phyloP scores from a whole-genome alignment of 64 coral and sea anemone species.

The Astreopora myriophthalma region DNA sequence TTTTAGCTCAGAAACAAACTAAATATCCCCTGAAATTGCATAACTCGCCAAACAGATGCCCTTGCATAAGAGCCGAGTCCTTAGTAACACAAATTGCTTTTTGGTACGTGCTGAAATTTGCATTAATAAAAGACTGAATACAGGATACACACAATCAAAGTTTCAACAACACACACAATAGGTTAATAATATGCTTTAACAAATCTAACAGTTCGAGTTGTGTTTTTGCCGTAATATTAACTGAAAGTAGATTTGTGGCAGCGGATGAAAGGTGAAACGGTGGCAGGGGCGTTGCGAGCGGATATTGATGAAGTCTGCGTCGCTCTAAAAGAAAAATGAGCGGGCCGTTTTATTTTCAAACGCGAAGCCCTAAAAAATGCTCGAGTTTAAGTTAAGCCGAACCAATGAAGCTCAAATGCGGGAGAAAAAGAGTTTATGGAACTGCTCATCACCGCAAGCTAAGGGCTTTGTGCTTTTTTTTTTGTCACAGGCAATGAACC shows the following conservation, averaged over 20 bases:
- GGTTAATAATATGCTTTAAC: not conserved
- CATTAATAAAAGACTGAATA: slow-evolving; percentile 1
- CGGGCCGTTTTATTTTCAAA: slow-evolving; percentile 36
- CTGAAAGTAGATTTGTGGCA: slow-evolving; percentile 4
- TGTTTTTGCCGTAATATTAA: not conserved
- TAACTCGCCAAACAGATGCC: slow-evolving; percentile 14
- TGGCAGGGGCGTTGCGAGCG: not conserved
- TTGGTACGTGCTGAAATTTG: slow-evolving; percentile 24
- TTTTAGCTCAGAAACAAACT: not conserved
- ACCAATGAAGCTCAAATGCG: not conserved
- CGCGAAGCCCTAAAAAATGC: not conserved
- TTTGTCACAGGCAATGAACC: slow-evolving; percentile 9
- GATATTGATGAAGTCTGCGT: not conserved
- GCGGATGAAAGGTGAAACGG: slow-evolving; percentile 29
- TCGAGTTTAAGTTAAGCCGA: not conserved
- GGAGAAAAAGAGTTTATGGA: not conserved
- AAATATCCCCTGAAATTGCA: not conserved
- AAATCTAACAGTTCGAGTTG: not conserved
- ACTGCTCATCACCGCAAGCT: not conserved
- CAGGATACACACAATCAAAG: not conserved
- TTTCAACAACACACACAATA: not conserved
- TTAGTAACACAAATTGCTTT: not conserved
- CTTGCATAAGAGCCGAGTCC: not conserved
- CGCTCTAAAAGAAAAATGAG: not conserved
- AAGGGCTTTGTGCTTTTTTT: slow-evolving; percentile 7